Evolutionary conservation across 2,113 vertebrate genomes (phyloP), one percentile per base, ranked within the genome.

Genomic region (Thamnophis sirtalis): DNA sequence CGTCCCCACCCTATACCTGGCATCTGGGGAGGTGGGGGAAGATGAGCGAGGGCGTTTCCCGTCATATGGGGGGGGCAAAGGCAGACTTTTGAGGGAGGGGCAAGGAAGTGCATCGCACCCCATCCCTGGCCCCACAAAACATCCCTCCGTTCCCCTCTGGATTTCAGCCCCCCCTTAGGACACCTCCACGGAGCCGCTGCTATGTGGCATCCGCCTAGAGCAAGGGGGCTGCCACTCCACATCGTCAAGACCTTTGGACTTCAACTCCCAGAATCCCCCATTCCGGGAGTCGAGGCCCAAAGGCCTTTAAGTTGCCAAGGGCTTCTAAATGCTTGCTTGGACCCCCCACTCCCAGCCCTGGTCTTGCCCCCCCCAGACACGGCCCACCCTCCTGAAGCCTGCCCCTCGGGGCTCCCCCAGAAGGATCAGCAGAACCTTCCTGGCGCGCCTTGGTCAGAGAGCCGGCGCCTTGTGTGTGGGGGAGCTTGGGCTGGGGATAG

Each of bases 201-300:
- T 49, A 7, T 10, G 21, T 3, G 5, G 48, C 6, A 0, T 13
- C 10, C 24, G 0, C 9, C 26, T 49, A 22, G 5, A 24, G 15
- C 80, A 33, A 2, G 38, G 38, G 43, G 21, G 48, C 38, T 48
- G 11, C 38, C 80, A 8, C 38, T 43, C 38, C 80, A 48, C 80
- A 55, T 19, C 54, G 5, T 7, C 21, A 49, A 48, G 6, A 1
- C 21, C 38, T 49, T 24, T 49, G 84, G 17, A 49, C 21, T 22
- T 10, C 22, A 10, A 7, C n/a, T 85, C 56, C 8, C 56, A 60
- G 56, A 26, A 60, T 60, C 26, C 56, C 56, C 24, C 58, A 11
- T 28, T 28, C 58, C 9, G 58, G 24, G 58, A 26, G 22, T 1
- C 10, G 58, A 28, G 2, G 24, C 10, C 58, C 58, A 9, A 10